Percentiles rank a stretch among this genome's conserved stretches.
Evolutionary conservation across 2,113 vertebrate species (phyloP).

Genomic region (Xiphorhynchus elegans): DNA sequence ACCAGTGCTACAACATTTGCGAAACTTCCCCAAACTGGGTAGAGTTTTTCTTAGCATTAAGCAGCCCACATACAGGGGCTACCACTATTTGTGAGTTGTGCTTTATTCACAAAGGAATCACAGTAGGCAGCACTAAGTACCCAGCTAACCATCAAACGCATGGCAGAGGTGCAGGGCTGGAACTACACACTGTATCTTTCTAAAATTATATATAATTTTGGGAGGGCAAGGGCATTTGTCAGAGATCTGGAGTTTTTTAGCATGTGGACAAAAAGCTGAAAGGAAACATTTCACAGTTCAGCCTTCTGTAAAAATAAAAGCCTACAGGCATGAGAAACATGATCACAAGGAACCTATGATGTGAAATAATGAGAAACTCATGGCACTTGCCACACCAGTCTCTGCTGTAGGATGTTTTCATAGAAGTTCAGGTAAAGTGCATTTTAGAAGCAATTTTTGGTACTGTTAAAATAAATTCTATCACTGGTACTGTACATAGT

Average conservation of each 20-base stretch:
- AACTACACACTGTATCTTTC: rapidly evolving
- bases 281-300: not conserved
- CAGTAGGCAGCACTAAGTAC: not conserved
- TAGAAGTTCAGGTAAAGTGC: not conserved
- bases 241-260: rapidly evolving
- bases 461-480: not conserved
- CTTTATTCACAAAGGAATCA: not conserved
- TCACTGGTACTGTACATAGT: not conserved
- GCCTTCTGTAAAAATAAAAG: not conserved
- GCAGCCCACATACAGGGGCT: not conserved
- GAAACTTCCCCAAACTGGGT: not conserved
- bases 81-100: not conserved
- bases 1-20: not conserved
- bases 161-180: not conserved
- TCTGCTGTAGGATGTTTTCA: not conserved
- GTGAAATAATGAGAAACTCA: not conserved
- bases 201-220: not conserved
- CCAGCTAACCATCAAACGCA: not conserved
- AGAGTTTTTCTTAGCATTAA: not conserved
- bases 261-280: not conserved
- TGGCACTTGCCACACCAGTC: not conserved
- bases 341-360: not conserved
- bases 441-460: not conserved
- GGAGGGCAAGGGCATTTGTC: not conserved
- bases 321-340: not conserved